Base-by-base conservation (phyloP, 2,797 vertebrate genomes). In the Melanotaenia pygmaea region DNA sequence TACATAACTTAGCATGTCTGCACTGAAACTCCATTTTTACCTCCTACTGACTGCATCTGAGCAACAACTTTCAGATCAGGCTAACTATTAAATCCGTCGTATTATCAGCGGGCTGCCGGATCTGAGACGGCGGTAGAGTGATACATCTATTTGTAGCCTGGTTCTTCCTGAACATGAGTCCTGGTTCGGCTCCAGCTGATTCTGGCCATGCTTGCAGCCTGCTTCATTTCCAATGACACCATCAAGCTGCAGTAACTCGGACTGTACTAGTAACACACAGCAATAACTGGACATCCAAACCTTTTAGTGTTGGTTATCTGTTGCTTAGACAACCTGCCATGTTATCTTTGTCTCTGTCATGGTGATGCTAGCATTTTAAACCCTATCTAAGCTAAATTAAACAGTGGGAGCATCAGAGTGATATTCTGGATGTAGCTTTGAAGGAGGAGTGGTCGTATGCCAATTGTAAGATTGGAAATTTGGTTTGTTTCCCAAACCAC, bases 11-110 rank as follows among this genome's bases (percentile, higher is more conserved):
- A 24, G 26, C 74, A 37, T 59, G 57, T 54, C 58, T 59, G 51
- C 37, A 14, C 54, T 64, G 47, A 66, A 64, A 35, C 18, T 3
- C 70, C 13, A 57, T 75, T 77, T 63, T 73, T 78, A 76, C 67
- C 65, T 82, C 40, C 35, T 1, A 2, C 59, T 59, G 77, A 50
- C 62, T 56, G 26, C 40, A 7, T 58, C 28, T 77, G 77, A 82
- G 74, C 28, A 24, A 67, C 76, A 72, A 60, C 74, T 77, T 70
- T 70, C 57, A 60, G 66, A 59, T 76, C 72, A 64, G 56, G 64
- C 72, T 83, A 35, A 81, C 81, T 79, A 69, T 58, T 83, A 79
- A 73, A 20, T 54, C 24, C 58, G 8, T n/a, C 40, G 40, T 38
- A 3, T 34, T 40, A 24, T 0, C 58, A 9, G 14, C 14, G 0